These are phyloP conservation scores for Parapristionchus giblindavisi DNA, from an alignment of 2,888 invertebrate genomes.

Conservation along the genomic window DNA sequence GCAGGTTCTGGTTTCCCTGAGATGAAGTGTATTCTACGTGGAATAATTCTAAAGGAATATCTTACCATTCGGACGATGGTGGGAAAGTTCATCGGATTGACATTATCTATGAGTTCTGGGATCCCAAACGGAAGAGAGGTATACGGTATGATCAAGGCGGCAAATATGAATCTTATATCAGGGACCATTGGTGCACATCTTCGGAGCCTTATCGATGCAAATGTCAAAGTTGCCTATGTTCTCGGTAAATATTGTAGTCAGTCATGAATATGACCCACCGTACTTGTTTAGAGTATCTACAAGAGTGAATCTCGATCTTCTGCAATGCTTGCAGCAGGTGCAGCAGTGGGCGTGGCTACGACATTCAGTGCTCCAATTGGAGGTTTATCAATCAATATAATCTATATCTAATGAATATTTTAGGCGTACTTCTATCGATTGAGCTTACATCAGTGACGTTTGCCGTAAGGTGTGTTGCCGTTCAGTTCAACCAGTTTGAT, in stretches of 20 bases:
- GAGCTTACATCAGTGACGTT: constrained; percentile 15
- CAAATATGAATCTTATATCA: background rate
- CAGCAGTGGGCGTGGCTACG: constrained; percentile 14
- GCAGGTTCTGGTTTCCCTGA: constrained; percentile 23
- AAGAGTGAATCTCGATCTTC: constrained; percentile 7
- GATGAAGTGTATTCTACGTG: constrained; percentile 22
- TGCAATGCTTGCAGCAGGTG: constrained; percentile 30
- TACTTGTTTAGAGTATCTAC: constrained; percentile 13
- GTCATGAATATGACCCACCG: no score
- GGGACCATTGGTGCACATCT: constrained; percentile 14
- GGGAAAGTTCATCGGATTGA: constrained; percentile 12
- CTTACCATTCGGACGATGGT: constrained; percentile 23
- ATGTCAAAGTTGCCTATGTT: background rate
- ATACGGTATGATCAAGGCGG: background rate
- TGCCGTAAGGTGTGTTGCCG: background rate
- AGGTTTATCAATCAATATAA: no score
- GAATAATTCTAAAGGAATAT: constrained; percentile 24
- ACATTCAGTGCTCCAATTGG: constrained; percentile 15
- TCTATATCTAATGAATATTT: no score
- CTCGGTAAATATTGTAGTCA: background rate
- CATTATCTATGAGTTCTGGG: constrained; percentile 17
- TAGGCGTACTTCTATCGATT: constrained; percentile 13
- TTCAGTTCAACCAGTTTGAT: background rate
- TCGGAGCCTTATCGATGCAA: constrained; percentile 16
- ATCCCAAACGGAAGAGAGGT: constrained; percentile 29